Base-by-base conservation (phyloP, 2,113 vertebrate genomes). In the Nibea coibor region DNA sequence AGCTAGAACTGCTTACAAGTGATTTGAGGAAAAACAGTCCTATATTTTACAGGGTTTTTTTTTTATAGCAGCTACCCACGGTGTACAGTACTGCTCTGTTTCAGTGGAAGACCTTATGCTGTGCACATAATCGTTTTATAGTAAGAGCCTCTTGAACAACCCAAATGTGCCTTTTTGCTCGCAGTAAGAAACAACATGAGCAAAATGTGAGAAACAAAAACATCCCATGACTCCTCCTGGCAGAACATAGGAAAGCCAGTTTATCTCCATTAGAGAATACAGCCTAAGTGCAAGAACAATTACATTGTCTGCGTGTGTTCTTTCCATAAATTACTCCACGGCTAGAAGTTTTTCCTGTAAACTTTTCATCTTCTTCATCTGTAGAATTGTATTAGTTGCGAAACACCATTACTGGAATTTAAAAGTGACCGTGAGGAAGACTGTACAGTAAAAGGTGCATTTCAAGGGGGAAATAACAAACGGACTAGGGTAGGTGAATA, bases 21-120 rank as follows among this genome's bases (percentile, higher is more conserved):
- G 53, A 85, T 73, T 47, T 70, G 43, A 82, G 66, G 61, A 69
- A 78, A 73, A 83, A 64, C 35, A 75, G 61, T 78, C 50, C 76
- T 9, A 35, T 56, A 82, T 62, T 57, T 61, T 50, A 66, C 9
- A 35, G n/a, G 5, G 5, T 35, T 4, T 31, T 31, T 4, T 61
- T 75, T 54, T 16, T 28, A 26, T 20, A 28, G 43, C 22, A 51
- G 31, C 4, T n/a, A 39, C 45, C 22, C 10, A 28, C 24, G 43
- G 9, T 19, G 35, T 43, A 57, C 42, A 54, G n/a, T 26, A 70
- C 66, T 76, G 50, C 47, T 69, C 50, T 53, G 9, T 62, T 77
- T 73, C 11, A 74, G 31, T 39, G 20, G 10, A 20, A 65, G 20
- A 71, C 53, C 5, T 31, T 16, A 45, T 24, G 4, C 28, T 24